Percentiles rank a stretch among this genome's conserved stretches.
phyloP scores from a whole-genome alignment of 2,113 vertebrate genomes.

The Eretmochelys imbricata region DNA sequence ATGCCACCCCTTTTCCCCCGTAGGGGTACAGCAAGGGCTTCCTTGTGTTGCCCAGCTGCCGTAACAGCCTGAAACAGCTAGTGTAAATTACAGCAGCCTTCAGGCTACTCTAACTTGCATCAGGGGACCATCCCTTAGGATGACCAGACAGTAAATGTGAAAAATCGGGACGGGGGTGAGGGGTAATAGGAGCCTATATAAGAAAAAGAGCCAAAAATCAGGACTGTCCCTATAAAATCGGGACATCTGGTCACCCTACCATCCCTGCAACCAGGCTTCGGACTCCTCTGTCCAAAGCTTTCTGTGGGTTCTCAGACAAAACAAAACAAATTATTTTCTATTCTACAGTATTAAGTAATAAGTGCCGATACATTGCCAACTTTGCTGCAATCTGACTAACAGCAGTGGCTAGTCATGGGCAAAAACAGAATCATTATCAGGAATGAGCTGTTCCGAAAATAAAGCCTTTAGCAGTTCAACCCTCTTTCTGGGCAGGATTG shows the following conservation, averaged over 20 bases:
- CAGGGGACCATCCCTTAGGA: too few species aligned
- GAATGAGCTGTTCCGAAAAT: not conserved
- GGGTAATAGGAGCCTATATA: too few species aligned
- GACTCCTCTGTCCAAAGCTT: not conserved
- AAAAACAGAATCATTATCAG: not conserved
- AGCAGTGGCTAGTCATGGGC: not conserved
- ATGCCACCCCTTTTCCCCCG: not conserved
- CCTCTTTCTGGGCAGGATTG: not conserved
- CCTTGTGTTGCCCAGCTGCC: not conserved
- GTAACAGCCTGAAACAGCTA: too few species aligned
- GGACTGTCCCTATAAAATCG: too few species aligned
- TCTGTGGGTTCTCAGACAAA: not conserved
- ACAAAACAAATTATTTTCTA: not conserved
- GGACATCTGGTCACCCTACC: too few species aligned
- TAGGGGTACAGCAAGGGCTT: not conserved
- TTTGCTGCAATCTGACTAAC: not conserved
- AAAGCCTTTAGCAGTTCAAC: not conserved
- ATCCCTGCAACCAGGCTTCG: not conserved
- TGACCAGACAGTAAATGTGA: too few species aligned
- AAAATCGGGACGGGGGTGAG: too few species aligned
- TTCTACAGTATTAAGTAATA: not conserved
- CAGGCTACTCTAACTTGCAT: not conserved
- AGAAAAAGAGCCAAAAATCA: too few species aligned
- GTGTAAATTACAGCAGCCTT: not conserved
- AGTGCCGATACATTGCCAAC: not conserved